Evolutionary conservation across 2,888 invertebrate species (phyloP), one percentile per base, ranked within the genome.

Genomic region (Aphelenchoides bicaudatus): DNA sequence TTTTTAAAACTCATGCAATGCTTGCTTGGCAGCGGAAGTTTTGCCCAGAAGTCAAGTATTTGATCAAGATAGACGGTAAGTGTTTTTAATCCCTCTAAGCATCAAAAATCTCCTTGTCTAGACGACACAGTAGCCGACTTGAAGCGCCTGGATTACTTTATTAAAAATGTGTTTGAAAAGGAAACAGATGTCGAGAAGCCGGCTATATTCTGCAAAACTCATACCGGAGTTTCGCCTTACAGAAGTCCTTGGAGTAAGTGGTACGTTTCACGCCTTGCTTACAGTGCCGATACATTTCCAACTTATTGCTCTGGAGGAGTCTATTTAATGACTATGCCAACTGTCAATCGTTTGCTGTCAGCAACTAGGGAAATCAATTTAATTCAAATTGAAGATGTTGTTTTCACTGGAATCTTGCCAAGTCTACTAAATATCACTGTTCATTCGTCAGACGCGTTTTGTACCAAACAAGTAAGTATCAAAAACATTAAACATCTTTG

Each of bases 1-100:
- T 43, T 25, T 6, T 43, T 19, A 43, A 43, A 43, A 43, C 43
- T 6, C 43, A 43, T 25, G 43, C 43, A 10, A 19, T 43, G 21
- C 25, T 43, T n/a, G 10, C 43, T 8, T 43, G 43, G 43, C 23
- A 10, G 10, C 34, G n/a, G n/a, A 10, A 10, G 10, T 43, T 43
- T 25, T 43, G 43, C 23, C 23, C 43, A n/a, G 21, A 21, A 6
- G 10, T 25, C 23, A 19, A 25, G 8, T 43, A 8, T 6, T 8
- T 43, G 8, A n/a, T 43, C 6, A 43, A 43, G 23, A 25, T 25
- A 8, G 43, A 43, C 43, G 43, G n/a, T n/a, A n/a, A n/a, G n/a
- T n/a, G n/a, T n/a, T n/a, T n/a, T n/a, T n/a, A n/a, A n/a, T n/a
- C n/a, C n/a, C n/a, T n/a, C n/a, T n/a, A n/a, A n/a, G n/a, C n/a